phyloP scores from a whole-genome alignment of 2,113 vertebrate species.

The Myxocyprinus asiaticus region DNA sequence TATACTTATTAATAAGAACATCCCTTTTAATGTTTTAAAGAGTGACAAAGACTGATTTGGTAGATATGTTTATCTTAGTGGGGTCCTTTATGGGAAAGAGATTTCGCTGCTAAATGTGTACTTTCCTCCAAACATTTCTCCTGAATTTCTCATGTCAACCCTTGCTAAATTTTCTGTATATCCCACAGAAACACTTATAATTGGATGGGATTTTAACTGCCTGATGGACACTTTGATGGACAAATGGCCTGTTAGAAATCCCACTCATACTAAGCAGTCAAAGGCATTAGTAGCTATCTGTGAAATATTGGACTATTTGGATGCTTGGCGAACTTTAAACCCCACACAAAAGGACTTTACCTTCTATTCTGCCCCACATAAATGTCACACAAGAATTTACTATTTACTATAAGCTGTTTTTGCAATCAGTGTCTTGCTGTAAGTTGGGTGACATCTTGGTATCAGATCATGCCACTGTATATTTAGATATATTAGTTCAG shows the following conservation, averaged over 20 bases:
- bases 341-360: not conserved
- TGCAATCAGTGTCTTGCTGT: no score
- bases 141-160: not conserved
- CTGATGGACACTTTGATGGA: not conserved
- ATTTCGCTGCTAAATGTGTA: not conserved
- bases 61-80: not conserved
- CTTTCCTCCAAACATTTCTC: not conserved
- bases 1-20: not conserved
- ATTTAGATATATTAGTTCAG: no score
- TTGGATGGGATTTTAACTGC: not conserved
- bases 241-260: not conserved
- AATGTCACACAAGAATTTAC: no score
- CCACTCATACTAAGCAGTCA: not conserved
- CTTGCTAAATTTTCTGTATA: not conserved
- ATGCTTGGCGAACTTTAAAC: not conserved
- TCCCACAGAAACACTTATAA: not conserved
- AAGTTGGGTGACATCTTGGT: no score
- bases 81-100: not conserved
- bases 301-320: not conserved
- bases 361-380: no score
- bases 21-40: not conserved
- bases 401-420: no score
- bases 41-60: not conserved
- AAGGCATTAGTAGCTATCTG: not conserved
- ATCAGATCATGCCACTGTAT: no score